Conservation (phyloP, 2,888 invertebrate species). For the Cataglyphis albicans region DNA sequence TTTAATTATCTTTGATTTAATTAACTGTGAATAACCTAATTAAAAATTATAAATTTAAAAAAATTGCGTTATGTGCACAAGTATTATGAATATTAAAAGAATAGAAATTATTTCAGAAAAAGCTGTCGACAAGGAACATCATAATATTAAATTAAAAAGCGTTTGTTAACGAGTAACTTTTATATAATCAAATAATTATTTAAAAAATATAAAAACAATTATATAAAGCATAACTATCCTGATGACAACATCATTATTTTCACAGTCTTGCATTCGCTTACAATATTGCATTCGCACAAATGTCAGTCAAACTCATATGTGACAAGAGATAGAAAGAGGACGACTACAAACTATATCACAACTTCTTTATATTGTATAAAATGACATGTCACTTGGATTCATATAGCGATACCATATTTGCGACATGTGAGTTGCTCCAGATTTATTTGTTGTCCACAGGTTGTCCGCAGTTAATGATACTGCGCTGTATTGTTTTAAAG, state of each 20-base stretch:
- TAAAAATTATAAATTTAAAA: not conserved
- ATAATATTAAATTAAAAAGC: not conserved
- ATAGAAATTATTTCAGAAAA: not conserved
- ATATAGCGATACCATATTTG: conserved; percentile 19
- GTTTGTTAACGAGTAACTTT: not conserved
- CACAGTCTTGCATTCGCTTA: not conserved
- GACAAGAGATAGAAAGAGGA: not conserved
- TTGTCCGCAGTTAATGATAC: conserved; percentile 13
- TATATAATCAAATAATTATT: not conserved
- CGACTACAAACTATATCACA: conserved; percentile 1
- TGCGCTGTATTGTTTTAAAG: conserved; percentile 33
- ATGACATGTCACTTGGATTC: conserved; percentile 33
- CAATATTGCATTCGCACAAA: not conserved
- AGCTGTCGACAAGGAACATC: not conserved
- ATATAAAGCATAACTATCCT: not conserved
- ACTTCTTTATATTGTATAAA: conserved; percentile 39
- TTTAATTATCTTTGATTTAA: too few relatives aligned
- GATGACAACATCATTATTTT: conserved; percentile 1
- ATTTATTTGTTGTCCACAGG: conserved; percentile 10
- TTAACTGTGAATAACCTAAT: too few relatives aligned
- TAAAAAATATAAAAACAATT: not conserved
- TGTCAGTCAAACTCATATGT: conserved; percentile 25
- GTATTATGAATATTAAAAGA: not conserved
- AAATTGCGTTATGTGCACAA: not conserved
- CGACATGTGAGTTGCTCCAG: conserved; percentile 35